Evolutionary conservation across 2,888 invertebrate species (phyloP).

Genomic region (Pocota personata): DNA sequence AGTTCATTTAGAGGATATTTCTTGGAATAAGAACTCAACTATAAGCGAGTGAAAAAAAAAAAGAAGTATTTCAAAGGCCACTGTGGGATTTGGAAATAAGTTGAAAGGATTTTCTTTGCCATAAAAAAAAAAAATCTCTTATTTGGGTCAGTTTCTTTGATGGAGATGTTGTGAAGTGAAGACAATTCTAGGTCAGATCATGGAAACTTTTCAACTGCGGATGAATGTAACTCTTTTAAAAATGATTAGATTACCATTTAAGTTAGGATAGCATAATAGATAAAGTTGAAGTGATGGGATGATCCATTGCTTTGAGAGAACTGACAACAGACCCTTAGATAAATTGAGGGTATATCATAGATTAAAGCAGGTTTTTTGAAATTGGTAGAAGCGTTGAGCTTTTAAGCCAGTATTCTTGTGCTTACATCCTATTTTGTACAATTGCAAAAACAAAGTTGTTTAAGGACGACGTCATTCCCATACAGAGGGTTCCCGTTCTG

Average conservation of each 20-base stretch:
- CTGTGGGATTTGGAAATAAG: conserved; percentile 3
- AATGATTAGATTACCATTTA: conserved; percentile 39
- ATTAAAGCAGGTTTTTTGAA: too few relatives aligned
- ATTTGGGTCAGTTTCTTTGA: conserved; percentile 44
- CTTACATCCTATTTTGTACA: too few relatives aligned
- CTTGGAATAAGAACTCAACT: conserved; percentile 29
- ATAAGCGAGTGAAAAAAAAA: not conserved
- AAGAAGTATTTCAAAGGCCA: conserved; percentile 11
- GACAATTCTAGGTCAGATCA: conserved; percentile 7
- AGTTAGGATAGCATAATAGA: not conserved
- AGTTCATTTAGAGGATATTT: conserved; percentile 28
- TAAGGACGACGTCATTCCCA: too few relatives aligned
- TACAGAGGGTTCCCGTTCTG: too few relatives aligned
- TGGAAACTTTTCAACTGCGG: not conserved
- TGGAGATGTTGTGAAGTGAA: conserved; percentile 14
- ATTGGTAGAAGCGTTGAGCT: too few relatives aligned
- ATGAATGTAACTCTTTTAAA: conserved; percentile 20
- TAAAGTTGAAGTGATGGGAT: not conserved
- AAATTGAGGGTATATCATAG: too few relatives aligned
- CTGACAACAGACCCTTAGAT: too few relatives aligned
- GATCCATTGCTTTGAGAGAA: too few relatives aligned
- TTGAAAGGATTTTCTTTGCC: conserved; percentile 19
- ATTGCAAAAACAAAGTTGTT: too few relatives aligned
- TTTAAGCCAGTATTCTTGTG: too few relatives aligned
- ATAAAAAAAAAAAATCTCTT: not conserved